These are phyloP conservation scores for Bombyx huttoni DNA, from an alignment of 2,888 invertebrate species.

Conservation along the genomic window DNA sequence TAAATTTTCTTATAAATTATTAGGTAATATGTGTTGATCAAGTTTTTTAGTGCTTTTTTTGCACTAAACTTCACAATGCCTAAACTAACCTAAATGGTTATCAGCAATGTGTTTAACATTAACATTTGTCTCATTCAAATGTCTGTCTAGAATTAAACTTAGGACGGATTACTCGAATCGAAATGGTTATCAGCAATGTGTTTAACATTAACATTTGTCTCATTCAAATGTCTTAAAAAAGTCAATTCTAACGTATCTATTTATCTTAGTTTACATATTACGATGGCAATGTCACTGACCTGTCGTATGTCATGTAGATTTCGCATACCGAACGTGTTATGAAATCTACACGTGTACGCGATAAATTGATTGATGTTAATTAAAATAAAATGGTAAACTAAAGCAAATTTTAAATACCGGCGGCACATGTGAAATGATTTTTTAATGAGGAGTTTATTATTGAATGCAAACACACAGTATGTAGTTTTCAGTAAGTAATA, in stretches of 20 bases:
- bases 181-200: no score
- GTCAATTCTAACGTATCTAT: not conserved
- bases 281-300: conserved; percentile 6
- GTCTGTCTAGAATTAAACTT: no score
- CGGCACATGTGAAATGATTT: not conserved
- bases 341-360: not conserved
- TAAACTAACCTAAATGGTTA: no score
- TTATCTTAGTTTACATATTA: not conserved
- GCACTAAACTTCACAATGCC: no score
- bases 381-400: not conserved
- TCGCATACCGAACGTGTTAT: not conserved
- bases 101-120: no score
- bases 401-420: not conserved
- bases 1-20: no score
- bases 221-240: no score
- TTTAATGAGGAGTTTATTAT: not conserved
- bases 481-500: not conserved
- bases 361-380: not conserved
- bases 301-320: not conserved
- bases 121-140: no score
- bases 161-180: no score
- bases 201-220: no score
- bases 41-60: no score
- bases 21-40: no score
- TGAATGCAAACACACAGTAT: not conserved